Conservation (phyloP, 2,797 vertebrate genomes). For the Hybognathus amarus region DNA sequence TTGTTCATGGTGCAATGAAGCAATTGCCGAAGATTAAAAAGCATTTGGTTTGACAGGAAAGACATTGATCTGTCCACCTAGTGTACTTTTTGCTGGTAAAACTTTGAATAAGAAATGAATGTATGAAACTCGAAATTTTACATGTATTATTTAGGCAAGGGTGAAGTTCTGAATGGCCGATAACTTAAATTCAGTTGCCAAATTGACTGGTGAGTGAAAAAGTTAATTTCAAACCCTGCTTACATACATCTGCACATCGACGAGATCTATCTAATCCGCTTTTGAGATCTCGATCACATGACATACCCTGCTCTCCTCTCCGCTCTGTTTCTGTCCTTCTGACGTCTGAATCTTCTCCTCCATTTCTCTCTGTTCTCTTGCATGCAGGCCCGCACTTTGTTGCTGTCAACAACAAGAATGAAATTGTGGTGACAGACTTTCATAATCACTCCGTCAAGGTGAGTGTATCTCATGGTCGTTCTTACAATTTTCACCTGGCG, state of each 20-base stretch:
- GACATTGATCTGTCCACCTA: too few relatives aligned
- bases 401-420: slow-evolving; percentile 97
- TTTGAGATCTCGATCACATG: slow-evolving; percentile 24
- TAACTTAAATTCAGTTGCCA: too few relatives aligned
- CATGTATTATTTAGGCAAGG: too few relatives aligned
- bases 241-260: neutral
- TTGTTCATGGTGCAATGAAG: too few relatives aligned
- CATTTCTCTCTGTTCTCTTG: slow-evolving; percentile 11
- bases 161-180: too few relatives aligned
- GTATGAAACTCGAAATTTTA: too few relatives aligned
- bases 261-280: neutral
- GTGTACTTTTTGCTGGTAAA: too few relatives aligned
- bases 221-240: too few relatives aligned
- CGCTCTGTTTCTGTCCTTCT: slow-evolving; percentile 2
- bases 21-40: too few relatives aligned
- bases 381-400: slow-evolving; percentile 93
- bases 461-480: slow-evolving; percentile 43
- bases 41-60: too few relatives aligned
- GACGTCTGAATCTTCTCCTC: neutral
- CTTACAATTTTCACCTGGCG: neutral
- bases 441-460: slow-evolving; percentile 99
- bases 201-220: too few relatives aligned
- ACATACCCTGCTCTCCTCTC: slow-evolving; percentile 8
- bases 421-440: slow-evolving; percentile 96
- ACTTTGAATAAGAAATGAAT: too few relatives aligned